Base-by-base conservation (phyloP, 1,140 invertebrate species). In the Dendroctonus ponderosae region DNA sequence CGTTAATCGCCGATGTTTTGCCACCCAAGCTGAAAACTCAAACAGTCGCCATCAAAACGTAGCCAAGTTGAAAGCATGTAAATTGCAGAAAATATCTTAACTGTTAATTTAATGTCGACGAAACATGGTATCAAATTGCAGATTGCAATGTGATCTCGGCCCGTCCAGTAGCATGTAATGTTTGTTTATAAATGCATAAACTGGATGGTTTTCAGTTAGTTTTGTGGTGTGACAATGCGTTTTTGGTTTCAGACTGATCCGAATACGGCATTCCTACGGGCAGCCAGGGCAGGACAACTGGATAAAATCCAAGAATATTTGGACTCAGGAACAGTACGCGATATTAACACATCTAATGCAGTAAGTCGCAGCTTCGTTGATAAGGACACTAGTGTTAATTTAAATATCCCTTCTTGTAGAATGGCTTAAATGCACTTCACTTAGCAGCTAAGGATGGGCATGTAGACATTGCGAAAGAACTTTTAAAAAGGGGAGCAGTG, bases 381-480 rank as follows among this genome's bases (percentile, higher is more conserved):
- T n/a, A n/a, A n/a, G n/a, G n/a, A 14, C 8, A 14, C 2, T 52
- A 3, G 26, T 15, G 9, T n/a, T 5, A 54, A 50, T 60, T 9
- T 37, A 48, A 49, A 70, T 53, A 67, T 59, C 6, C 12, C 11
- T 51, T 38, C 61, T 74, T 82, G 48, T 80, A 97, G 91, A 99
- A 99, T 83, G 97, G 97, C 62, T 82, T 99, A 68, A 99, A 99
- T 80, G 96, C 97, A 46, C 85, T 99, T 63, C 97, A 99, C 81
- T 83, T 99, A 73, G 96, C 97, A 62, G 94, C 96, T 38, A 99
- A 99, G 82, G 97, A 99, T 85, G 97, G 97, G 7, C 96, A 98
- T 82, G 87, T 95, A 51, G 88, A 94, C 73, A 93, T 99, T 52
- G 97, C 98, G 12, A 86, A 86, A 74, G 96, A 98, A 79, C 84